phyloP scores from a whole-genome alignment of 1,140 invertebrate genomes.

The Meloidogyne hapla region DNA sequence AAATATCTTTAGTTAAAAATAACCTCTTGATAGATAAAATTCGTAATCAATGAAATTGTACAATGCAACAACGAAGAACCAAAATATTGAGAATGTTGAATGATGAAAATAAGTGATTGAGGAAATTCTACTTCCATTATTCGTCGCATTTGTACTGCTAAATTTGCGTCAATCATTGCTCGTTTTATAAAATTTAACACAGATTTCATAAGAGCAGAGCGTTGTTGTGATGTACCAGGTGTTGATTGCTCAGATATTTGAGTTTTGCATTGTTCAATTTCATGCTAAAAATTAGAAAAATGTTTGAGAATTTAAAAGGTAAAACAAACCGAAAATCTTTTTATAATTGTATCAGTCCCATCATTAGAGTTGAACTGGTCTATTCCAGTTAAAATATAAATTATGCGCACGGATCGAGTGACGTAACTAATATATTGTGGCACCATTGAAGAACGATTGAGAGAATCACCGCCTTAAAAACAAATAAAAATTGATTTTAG shows the following conservation, averaged over 20 bases:
- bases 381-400: slow-evolving; percentile 86
- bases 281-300: slow-evolving; percentile 28
- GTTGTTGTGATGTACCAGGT: slow-evolving; percentile 26
- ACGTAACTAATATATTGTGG: slow-evolving; percentile 51
- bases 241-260: slow-evolving; percentile 20
- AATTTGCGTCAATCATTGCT: slow-evolving; percentile 69
- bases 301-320: slow-evolving; percentile 9
- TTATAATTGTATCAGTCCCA: slow-evolving; percentile 74
- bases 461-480: slow-evolving; percentile 38
- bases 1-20: background rate
- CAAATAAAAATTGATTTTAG: slow-evolving; percentile 25
- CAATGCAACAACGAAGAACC: slow-evolving; percentile 78
- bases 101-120: slow-evolving; percentile 80
- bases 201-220: slow-evolving; percentile 50
- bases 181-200: slow-evolving; percentile 53
- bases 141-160: slow-evolving; percentile 81
- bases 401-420: slow-evolving; percentile 83
- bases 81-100: slow-evolving; percentile 88
- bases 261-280: slow-evolving; percentile 37
- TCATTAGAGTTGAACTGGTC: slow-evolving; percentile 83
- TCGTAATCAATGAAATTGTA: slow-evolving; percentile 84
- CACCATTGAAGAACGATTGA: slow-evolving; percentile 45
- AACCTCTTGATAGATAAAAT: slow-evolving; percentile 84
- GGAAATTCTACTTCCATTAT: slow-evolving; percentile 85
- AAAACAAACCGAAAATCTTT: slow-evolving; percentile 50